phyloP scores from a whole-genome alignment of 2,797 vertebrate genomes.

The Propithecus perrieri region DNA sequence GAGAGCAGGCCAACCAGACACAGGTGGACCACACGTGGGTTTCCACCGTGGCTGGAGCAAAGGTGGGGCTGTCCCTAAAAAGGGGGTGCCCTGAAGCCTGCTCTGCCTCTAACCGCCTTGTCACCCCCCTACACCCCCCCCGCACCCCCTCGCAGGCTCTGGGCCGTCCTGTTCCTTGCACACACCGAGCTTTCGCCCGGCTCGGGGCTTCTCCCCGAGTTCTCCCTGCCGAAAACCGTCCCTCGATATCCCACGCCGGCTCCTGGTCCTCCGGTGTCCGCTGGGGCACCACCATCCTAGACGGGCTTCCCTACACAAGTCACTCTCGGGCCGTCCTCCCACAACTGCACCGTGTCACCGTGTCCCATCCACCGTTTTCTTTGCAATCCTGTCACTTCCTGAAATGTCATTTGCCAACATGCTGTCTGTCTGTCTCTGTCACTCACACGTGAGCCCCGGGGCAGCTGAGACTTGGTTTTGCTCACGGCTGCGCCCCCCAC shows the following conservation, averaged over 20 bases:
- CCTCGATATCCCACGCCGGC: accelerated
- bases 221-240: too few species aligned
- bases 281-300: background rate
- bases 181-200: too few species aligned
- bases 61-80: background rate
- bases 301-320: background rate
- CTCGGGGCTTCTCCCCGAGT: background rate
- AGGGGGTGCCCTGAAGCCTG: accelerated
- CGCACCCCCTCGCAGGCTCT: background rate
- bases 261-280: background rate
- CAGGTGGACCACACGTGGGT: accelerated
- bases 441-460: background rate
- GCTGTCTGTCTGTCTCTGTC: background rate
- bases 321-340: background rate
- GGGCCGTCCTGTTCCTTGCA: too few species aligned
- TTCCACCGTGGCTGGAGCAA: accelerated
- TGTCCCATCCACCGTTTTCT: background rate
- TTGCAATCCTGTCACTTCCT: background rate
- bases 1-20: background rate
- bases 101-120: background rate
- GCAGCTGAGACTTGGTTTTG: background rate
- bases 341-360: background rate
- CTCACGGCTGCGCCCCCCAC: accelerated
- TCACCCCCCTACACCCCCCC: accelerated
- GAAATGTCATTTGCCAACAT: background rate